Conservation (phyloP, 92 coral and sea anemone species). For the Pocillopora meandrina region DNA sequence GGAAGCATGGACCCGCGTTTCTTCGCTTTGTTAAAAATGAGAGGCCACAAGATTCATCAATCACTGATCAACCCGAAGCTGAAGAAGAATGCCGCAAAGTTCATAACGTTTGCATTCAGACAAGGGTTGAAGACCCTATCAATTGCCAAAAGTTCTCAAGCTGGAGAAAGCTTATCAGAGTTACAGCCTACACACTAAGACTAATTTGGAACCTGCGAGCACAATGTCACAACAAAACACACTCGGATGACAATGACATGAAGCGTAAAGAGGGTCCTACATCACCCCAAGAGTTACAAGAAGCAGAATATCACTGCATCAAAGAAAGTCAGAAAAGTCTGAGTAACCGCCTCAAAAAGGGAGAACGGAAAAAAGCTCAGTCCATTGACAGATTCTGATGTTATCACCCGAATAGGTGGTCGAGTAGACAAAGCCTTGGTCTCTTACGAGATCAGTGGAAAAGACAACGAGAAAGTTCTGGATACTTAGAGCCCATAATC, state of each 20-base stretch:
- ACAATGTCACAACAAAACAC: neutral
- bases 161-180: constrained; percentile 65
- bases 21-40: constrained; percentile 42
- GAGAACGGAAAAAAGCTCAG: constrained; percentile 45
- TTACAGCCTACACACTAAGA: constrained; percentile 43
- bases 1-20: constrained; percentile 52
- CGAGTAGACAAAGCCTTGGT: constrained; percentile 56
- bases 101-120: neutral
- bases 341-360: constrained; percentile 34
- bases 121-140: constrained; percentile 29
- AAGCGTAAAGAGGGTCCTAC: constrained; percentile 30
- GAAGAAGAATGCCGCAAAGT: neutral
- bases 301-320: constrained; percentile 37
- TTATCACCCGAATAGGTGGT: constrained; percentile 52
- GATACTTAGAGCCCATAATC: constrained; percentile 56
- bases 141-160: constrained; percentile 50
- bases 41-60: constrained; percentile 37
- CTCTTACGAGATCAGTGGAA: constrained; percentile 21
- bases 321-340: constrained; percentile 46
- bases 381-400: constrained; percentile 42
- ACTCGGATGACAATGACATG: neutral
- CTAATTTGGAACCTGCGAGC: constrained; percentile 25
- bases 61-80: constrained; percentile 16
- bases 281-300: constrained; percentile 39
- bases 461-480: constrained; percentile 32